Evolutionary conservation across 2,888 invertebrate genomes (phyloP).

Genomic region (Agrochola lota): DNA sequence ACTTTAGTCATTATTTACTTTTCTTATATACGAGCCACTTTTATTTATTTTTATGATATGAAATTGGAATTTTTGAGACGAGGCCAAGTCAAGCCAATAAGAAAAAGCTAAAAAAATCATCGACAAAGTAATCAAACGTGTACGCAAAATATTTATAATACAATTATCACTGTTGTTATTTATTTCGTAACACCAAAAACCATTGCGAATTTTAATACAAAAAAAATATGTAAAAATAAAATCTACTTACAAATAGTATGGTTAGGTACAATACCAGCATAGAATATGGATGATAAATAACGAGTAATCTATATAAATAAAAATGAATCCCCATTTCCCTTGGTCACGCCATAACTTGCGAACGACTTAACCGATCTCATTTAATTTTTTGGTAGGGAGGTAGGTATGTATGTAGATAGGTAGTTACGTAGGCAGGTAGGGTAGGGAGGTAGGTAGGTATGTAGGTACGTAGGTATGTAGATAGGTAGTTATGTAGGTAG

Average conservation of each 20-base stretch:
- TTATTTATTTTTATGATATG: background rate
- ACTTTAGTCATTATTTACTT: constrained; percentile 22
- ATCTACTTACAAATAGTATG: background rate
- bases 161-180: background rate
- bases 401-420: too few species aligned
- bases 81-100: background rate
- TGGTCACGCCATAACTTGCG: too few species aligned
- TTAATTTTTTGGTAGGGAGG: too few species aligned
- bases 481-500: too few species aligned
- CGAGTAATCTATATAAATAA: too few species aligned
- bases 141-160: background rate
- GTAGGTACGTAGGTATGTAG: too few species aligned
- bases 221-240: background rate
- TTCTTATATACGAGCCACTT: background rate
- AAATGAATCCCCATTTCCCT: too few species aligned
- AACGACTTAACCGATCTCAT: too few species aligned
- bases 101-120: background rate
- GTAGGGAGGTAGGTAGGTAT: too few species aligned
- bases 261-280: background rate
- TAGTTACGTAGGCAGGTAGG: too few species aligned
- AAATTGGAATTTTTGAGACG: constrained; percentile 4
- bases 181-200: background rate
- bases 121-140: background rate
- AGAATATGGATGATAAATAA: background rate
- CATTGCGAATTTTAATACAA: background rate